Evolutionary conservation across 2,113 vertebrate genomes (phyloP), one percentile per base, ranked within the genome.

Genomic region (Eonycteris spelaea): DNA sequence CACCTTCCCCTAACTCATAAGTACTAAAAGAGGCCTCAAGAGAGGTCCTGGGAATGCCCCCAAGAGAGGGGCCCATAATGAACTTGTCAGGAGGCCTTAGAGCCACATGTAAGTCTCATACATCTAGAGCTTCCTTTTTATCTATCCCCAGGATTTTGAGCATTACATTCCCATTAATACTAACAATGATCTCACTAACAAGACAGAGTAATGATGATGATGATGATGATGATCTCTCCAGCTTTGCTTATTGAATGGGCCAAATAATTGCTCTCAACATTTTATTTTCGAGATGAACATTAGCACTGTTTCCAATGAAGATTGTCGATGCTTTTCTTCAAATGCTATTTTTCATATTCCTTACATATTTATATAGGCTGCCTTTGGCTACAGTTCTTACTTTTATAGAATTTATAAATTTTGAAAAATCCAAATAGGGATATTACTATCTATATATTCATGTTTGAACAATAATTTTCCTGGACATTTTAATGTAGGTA

Each of bases 271-370:
- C 18, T 22, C 13, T 89, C 2, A 91, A 75, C 57, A 67, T 67
- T 91, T 95, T 86, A 91, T 86, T 82, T 96, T 80, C 55, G 84
- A 78, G 70, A 96, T 67, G 26, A 94, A 95, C 75, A 87, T 77
- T 19, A 86, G 59, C 22, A 57, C 63, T 71, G 90, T 61, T 43
- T 70, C 63, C 84, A 48, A 45, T 8, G 7, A 93, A 96, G 57
- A 78, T 35, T 59, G 43, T 35, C 3, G 0, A 19, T 48, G 43
- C 16, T 90, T 82, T 89, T 33, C 78, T 91, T 89, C 51, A 70
- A 74, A 65, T 67, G 30, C 26, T 55, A 43, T 86, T 93, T 97
- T 83, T 53, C 74, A 88, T 95, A 75, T 57, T 48, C 30, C 55
- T 84, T 87, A 48, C 7, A 35, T 61, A 70, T 75, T 86, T 83